Evolutionary conservation across 2,797 vertebrate species (phyloP), one percentile per base, ranked within the genome.

Genomic region (Hapalemur alaotrensis): DNA sequence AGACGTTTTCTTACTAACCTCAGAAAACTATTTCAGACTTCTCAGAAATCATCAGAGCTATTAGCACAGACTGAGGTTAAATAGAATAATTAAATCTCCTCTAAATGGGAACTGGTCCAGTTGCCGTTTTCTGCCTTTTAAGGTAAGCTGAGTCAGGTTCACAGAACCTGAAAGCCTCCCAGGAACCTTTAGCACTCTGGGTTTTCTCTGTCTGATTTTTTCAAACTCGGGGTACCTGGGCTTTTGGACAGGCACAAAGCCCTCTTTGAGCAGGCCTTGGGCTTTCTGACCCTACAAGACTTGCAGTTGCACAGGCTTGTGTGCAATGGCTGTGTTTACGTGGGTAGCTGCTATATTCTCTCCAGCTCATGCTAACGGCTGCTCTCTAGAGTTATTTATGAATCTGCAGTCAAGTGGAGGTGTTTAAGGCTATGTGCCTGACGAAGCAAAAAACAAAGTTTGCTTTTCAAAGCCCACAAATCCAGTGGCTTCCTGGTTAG

Each of bases 401-500:
- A 79, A 75, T 81, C 67, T 73, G 48, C 90, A 94, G 80, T 50
- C 67, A 50, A 84, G 63, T 11, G 32, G 57, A 90, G 72, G 84
- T 50, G 67, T 73, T 79, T 48, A 67, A 67, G 25, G 15, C 54
- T 61, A 13, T 48, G 20, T 84, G 46, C n/a, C n/a, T 79, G 76
- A 76, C 12, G 14, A 78, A 69, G 78, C 4, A 18, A 75, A 78
- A 69, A 83, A 69, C 18, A 65, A 38, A 80, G 63, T 93, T 92
- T 93, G 73, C 46, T 92, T 89, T 80, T 82, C 83, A 84, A 50
- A 97, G 46, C 30, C 57, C 78, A 43, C 63, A 91, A 35, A 70
- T 78, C 75, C 28, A n/a, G 32, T 43, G 50, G 88, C 96, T 97
- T 95, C 76, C 96, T 92, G 65, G 73, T 82, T 88, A 97, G 93